These are phyloP conservation scores for Cynocephalus volans DNA, from an alignment of 2,113 vertebrate genomes.

Conservation along the genomic window DNA sequence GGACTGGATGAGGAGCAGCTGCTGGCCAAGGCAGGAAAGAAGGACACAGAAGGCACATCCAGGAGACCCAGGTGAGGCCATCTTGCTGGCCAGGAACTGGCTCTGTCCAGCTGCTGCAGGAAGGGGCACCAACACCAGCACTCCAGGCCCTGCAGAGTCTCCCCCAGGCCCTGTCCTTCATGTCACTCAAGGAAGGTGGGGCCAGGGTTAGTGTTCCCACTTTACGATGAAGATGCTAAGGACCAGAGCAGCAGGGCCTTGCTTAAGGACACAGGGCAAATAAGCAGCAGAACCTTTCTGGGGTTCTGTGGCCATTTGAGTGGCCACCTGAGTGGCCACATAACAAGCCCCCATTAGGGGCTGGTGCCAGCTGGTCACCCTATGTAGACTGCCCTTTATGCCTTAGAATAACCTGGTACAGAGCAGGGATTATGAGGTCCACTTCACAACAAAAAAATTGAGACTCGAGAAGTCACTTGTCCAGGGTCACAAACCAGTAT, in stretches of 20 bases:
- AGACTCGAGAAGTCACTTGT: background rate
- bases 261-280: background rate
- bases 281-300: background rate
- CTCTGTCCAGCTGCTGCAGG: background rate
- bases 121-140: background rate
- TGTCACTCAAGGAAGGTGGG: background rate
- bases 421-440: background rate
- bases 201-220: background rate
- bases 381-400: background rate
- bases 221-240: background rate
- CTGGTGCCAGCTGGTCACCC: background rate
- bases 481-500: background rate
- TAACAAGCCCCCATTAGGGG: background rate
- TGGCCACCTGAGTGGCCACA: background rate
- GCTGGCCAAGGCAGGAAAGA: slow-evolving; percentile 64
- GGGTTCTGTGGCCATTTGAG: background rate
- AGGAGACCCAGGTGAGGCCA: slow-evolving; percentile 76
- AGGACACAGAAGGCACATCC: background rate
- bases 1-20: slow-evolving; percentile 82
- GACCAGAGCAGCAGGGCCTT: background rate
- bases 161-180: background rate
- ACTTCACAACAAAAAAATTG: background rate
- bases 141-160: background rate
- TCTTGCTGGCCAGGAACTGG: background rate
- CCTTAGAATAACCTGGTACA: background rate